These are phyloP conservation scores for Coboldia fuscipes DNA, from an alignment of 1,140 invertebrate species.

Conservation along the genomic window DNA sequence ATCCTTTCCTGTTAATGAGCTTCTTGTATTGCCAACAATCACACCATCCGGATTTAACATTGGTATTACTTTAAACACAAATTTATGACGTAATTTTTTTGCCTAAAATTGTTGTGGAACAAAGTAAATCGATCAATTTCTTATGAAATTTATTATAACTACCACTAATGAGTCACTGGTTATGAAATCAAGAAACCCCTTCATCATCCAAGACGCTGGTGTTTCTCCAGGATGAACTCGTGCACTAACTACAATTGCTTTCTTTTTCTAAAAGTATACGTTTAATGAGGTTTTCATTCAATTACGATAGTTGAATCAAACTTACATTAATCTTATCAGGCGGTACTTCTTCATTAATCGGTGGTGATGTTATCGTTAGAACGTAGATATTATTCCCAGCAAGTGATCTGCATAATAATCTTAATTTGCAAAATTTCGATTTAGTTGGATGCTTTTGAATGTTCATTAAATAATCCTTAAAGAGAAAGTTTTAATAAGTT, in stretches of 20 bases:
- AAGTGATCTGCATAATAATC: constrained; percentile 63
- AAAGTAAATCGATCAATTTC: neutral
- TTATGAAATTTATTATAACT: neutral
- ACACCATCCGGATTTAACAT: constrained; percentile 90
- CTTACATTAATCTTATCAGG: neutral
- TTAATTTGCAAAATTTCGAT: constrained; percentile 52
- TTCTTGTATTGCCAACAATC: constrained; percentile 80
- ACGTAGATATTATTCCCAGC: constrained; percentile 84
- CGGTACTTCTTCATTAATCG: constrained; percentile 30
- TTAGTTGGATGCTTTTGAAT: constrained; percentile 56
- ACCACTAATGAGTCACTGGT: constrained; percentile 45
- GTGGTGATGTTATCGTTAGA: constrained; percentile 64
- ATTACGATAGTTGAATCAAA: neutral
- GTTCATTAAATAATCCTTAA: constrained; percentile 43
- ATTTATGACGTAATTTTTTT: constrained; percentile 68
- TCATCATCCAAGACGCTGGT: constrained; percentile 92
- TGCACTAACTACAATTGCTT: constrained; percentile 68
- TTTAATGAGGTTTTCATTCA: neutral
- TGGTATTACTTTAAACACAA: constrained; percentile 89
- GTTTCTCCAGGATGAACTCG: constrained; percentile 92
- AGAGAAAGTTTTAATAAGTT: constrained; percentile 5
- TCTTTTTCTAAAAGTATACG: constrained; percentile 35
- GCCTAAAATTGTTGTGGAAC: constrained; percentile 24
- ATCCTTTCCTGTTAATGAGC: constrained; percentile 70
- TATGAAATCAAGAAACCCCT: constrained; percentile 79